Percentiles rank a stretch among this genome's conserved stretches.
Conservation (phyloP, 2,888 invertebrate genomes). For the Heliconius hortense region DNA sequence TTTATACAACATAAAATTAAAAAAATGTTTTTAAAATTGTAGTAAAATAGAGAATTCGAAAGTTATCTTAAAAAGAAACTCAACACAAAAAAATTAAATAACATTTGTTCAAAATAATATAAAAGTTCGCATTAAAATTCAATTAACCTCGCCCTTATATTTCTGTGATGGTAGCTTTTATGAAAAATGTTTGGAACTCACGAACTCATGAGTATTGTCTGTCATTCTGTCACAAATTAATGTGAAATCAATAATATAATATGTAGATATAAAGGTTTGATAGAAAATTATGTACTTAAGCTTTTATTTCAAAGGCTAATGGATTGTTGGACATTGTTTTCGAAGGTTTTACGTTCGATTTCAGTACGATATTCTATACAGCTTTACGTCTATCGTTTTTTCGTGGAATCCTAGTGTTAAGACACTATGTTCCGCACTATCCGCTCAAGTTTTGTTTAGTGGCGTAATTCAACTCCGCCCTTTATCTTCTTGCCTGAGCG, state of each 20-base stretch:
- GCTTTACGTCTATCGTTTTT: neutral
- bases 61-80: neutral
- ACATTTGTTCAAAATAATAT: neutral
- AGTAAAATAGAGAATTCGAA: too few relatives aligned
- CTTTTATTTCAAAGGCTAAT: neutral
- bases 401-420: too few relatives aligned
- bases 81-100: neutral
- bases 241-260: slow-evolving; percentile 8
- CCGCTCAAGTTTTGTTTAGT: neutral
- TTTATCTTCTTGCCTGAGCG: neutral
- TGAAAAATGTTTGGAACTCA: neutral
- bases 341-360: neutral
- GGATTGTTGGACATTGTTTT: neutral
- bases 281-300: neutral
- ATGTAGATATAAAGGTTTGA: slow-evolving; percentile 8
- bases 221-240: slow-evolving; percentile 1
- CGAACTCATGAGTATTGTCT: neutral
- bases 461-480: neutral
- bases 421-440: neutral
- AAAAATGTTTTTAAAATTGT: too few relatives aligned
- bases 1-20: too few relatives aligned
- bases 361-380: neutral
- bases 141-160: neutral
- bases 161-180: neutral
- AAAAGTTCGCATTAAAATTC: neutral